These are phyloP conservation scores for Australoheros scitulus DNA, from an alignment of 2,113 vertebrate genomes.

Conservation along the genomic window DNA sequence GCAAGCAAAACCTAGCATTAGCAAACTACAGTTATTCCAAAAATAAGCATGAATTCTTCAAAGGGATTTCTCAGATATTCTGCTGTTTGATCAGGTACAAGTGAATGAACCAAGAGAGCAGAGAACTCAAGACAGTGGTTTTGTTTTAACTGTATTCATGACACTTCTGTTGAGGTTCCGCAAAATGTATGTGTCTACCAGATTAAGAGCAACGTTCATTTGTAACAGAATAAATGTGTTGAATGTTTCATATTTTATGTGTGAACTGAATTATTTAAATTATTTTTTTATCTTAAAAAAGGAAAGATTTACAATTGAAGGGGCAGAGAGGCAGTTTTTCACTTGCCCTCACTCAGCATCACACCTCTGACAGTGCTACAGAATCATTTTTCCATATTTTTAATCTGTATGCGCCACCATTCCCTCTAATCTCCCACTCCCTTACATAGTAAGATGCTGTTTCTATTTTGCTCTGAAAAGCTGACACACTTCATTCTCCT, in stretches of 20 bases:
- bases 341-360: background rate
- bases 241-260: background rate
- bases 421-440: constrained; percentile 35
- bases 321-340: background rate
- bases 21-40: background rate
- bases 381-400: constrained; percentile 20
- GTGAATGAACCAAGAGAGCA: background rate
- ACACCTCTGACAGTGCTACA: constrained; percentile 6
- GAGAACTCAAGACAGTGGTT: background rate
- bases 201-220: background rate
- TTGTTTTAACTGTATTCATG: background rate
- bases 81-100: background rate
- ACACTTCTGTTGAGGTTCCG: background rate
- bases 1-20: background rate
- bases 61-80: background rate
- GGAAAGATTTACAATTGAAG: background rate
- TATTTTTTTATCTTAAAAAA: background rate
- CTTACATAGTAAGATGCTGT: background rate
- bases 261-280: background rate
- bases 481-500: constrained; percentile 27
- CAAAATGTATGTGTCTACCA: background rate
- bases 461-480: constrained; percentile 48
- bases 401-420: background rate
- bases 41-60: background rate
- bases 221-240: background rate